phyloP scores from a whole-genome alignment of 2,113 vertebrate species.

The Corythoichthys haematopterus region DNA sequence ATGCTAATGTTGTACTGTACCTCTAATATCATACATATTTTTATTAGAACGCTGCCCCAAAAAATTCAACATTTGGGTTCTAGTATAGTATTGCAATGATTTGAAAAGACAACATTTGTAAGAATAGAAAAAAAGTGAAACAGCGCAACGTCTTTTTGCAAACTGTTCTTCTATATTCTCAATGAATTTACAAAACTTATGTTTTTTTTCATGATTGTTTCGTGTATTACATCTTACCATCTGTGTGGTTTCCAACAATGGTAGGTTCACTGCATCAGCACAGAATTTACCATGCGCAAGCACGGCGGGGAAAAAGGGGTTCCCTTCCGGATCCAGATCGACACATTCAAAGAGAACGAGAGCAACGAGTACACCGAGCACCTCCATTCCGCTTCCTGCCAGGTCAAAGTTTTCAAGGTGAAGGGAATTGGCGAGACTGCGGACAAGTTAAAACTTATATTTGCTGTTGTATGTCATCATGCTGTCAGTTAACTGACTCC shows the following conservation, averaged over 20 bases:
- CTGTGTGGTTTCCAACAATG: background rate
- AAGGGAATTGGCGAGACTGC: background rate
- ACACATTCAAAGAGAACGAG: slow-evolving; percentile 92
- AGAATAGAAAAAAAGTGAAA: too few species aligned
- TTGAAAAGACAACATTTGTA: too few species aligned
- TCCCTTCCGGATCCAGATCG: slow-evolving; percentile 93
- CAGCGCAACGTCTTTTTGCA: too few species aligned
- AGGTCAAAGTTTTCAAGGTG: slow-evolving; percentile 99
- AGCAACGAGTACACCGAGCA: slow-evolving; percentile 92
- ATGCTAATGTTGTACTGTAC: too few species aligned
- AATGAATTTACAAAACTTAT: background rate
- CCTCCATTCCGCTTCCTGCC: slow-evolving; percentile 95
- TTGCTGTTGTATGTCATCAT: background rate
- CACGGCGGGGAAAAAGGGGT: slow-evolving; percentile 97
- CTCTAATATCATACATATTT: too few species aligned
- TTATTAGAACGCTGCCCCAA: too few species aligned
- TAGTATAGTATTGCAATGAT: too few species aligned
- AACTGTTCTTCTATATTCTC: background rate
- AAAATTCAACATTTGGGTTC: too few species aligned
- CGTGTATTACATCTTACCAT: background rate
- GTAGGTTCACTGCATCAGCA: slow-evolving; percentile 97
- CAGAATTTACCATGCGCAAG: slow-evolving; percentile 97
- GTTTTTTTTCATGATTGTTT: background rate
- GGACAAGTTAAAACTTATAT: background rate
- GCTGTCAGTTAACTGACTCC: slow-evolving; percentile 1